These are phyloP conservation scores for Blastobasis lacticolella DNA, from an alignment of 2,888 invertebrate genomes.

Conservation along the genomic window DNA sequence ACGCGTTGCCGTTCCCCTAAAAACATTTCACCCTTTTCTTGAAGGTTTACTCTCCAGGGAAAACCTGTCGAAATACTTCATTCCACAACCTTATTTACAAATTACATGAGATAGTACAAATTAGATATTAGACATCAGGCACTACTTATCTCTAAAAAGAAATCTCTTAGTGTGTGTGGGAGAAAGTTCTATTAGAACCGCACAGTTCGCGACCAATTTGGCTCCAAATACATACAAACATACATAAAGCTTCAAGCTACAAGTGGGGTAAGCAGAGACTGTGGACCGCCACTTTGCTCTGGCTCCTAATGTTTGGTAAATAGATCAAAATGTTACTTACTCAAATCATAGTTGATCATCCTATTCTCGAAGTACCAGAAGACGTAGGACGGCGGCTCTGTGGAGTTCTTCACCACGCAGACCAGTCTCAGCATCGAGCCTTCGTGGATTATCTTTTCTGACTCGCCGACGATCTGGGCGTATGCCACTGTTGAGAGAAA, in stretches of 20 bases:
- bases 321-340: constrained; percentile 37
- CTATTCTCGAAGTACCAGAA: constrained; percentile 89
- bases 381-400: constrained; percentile 81
- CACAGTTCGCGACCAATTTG: no score
- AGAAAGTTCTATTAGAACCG: no score
- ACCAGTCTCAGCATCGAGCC: constrained; percentile 81
- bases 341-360: constrained; percentile 89
- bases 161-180: no score
- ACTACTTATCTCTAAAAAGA: no score
- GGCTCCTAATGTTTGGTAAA: background rate
- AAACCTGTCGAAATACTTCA: no score
- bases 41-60: no score
- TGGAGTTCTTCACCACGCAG: constrained; percentile 79
- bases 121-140: no score
- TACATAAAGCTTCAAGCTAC: background rate
- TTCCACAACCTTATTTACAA: no score
- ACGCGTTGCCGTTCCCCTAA: no score
- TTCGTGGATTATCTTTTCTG: constrained; percentile 81
- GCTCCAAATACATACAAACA: no score
- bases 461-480: constrained; percentile 80
- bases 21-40: no score
- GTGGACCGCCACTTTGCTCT: background rate
- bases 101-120: no score
- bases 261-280: background rate
- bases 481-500: constrained; percentile 71